Conservation (phyloP, 2,113 vertebrate species). For the Mustela nigripes region DNA sequence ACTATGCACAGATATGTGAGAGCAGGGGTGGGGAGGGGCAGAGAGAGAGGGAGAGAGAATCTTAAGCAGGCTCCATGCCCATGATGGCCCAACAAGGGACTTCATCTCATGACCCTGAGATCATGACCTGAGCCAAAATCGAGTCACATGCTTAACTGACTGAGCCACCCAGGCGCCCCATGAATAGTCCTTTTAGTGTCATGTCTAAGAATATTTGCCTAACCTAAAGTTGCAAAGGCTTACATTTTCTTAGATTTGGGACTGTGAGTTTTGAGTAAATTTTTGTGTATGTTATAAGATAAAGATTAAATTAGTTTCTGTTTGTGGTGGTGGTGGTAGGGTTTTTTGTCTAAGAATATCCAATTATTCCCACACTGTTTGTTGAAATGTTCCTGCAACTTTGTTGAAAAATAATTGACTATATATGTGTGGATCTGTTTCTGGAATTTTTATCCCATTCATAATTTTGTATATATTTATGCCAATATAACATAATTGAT, state of each 20-base stretch:
- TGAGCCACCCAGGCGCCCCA: not conserved
- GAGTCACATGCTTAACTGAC: not conserved
- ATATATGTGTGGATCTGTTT: not conserved
- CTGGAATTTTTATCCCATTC: not conserved
- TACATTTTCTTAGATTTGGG: slow-evolving; percentile 45
- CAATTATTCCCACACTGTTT: not conserved
- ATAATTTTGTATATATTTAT: slow-evolving; percentile 28
- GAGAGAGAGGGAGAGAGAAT: not conserved
- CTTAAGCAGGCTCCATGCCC: not conserved
- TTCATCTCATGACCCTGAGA: not conserved
- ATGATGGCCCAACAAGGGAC: not conserved
- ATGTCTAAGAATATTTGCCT: slow-evolving; percentile 49
- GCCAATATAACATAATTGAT: not conserved
- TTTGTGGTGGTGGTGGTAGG: not conserved
- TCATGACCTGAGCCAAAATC: not conserved
- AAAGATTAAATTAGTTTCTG: not conserved
- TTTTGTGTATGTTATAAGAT: not conserved
- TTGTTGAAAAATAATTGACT: slow-evolving; percentile 49
- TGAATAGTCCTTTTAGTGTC: not conserved
- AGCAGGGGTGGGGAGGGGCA: not conserved
- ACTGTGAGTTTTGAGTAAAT: slow-evolving; percentile 16
- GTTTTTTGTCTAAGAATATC: not conserved
- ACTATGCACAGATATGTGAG: not conserved
- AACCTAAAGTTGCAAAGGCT: not conserved
- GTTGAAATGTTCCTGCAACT: slow-evolving; percentile 10